phyloP scores from a whole-genome alignment of 1,140 invertebrate species.

The Homarus americanus region DNA sequence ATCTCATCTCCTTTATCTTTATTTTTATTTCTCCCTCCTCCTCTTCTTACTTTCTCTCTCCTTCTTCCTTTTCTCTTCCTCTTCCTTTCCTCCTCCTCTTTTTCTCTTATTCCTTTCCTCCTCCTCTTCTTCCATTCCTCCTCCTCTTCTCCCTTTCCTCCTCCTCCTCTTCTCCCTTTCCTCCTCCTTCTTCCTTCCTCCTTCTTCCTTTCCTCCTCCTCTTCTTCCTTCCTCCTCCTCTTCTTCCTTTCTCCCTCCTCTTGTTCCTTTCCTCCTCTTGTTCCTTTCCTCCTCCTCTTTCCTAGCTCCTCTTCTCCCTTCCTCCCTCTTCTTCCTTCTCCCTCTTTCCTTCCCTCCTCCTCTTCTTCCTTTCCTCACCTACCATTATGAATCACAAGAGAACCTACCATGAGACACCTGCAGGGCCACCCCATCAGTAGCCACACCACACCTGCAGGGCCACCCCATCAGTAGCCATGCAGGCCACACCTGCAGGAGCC shows the following conservation, averaged over 20 bases:
- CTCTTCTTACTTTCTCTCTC: not conserved
- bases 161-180: not conserved
- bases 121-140: not conserved
- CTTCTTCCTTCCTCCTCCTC: not conserved
- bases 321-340: not conserved
- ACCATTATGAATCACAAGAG: too few relatives aligned
- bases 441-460: too few relatives aligned
- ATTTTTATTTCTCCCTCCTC: not conserved
- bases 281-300: not conserved
- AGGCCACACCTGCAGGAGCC: too few relatives aligned
- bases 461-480: too few relatives aligned
- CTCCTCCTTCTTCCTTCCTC: not conserved
- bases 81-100: not conserved
- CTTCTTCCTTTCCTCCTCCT: not conserved
- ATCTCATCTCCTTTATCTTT: not conserved
- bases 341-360: not conserved
- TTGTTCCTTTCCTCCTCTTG: too few relatives aligned
- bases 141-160: not conserved
- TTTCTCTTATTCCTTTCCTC: not conserved
- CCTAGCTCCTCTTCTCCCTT: not conserved
- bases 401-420: too few relatives aligned
- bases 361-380: too few relatives aligned
- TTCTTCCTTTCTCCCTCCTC: too few relatives aligned
- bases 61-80: too few relatives aligned
- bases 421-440: too few relatives aligned